A percentile compares a stretch with the other conserved stretches of the same genome.
phyloP scores from a whole-genome alignment of 2,113 vertebrate species.

The Epinephelus lanceolatus region DNA sequence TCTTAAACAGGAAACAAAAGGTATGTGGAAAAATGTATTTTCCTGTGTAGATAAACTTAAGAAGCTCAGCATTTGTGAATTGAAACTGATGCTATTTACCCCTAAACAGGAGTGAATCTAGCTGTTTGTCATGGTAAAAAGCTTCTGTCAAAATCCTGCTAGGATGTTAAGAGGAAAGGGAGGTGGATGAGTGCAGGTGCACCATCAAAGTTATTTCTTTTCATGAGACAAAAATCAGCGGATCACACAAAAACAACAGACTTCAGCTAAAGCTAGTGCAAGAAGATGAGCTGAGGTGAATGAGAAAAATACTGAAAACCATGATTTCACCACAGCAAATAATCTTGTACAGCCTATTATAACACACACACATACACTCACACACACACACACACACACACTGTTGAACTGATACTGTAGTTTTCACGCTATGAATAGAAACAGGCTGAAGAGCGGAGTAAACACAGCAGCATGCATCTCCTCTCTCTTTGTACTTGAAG shows the following conservation, averaged over 20 bases:
- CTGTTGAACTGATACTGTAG: neutral
- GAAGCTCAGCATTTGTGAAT: conserved; percentile 45
- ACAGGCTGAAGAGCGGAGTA: neutral
- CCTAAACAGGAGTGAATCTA: conserved; percentile 19
- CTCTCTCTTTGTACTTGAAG: neutral
- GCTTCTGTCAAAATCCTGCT: conserved; percentile 31
- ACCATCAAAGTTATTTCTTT: neutral
- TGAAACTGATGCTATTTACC: conserved; percentile 43
- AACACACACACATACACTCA: too few relatives aligned
- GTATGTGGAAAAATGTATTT: conserved; percentile 25
- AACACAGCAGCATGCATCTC: neutral
- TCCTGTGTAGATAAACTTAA: conserved; percentile 46
- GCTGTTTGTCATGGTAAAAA: conserved; percentile 36
- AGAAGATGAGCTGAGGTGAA: neutral
- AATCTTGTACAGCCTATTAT: neutral
- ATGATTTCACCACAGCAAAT: neutral
- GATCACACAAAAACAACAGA: conserved; percentile 34
- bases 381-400: too few relatives aligned
- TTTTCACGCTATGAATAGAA: neutral
- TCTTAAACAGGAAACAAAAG: conserved; percentile 39
- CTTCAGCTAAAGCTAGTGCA: neutral
- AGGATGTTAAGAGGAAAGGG: conserved; percentile 10
- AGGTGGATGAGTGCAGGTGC: conserved; percentile 11
- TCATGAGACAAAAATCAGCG: conserved; percentile 11
- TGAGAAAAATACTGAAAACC: neutral